These are phyloP conservation scores for Thalassaphorura encarpata DNA, from an alignment of 1,140 invertebrate species.

Conservation along the genomic window DNA sequence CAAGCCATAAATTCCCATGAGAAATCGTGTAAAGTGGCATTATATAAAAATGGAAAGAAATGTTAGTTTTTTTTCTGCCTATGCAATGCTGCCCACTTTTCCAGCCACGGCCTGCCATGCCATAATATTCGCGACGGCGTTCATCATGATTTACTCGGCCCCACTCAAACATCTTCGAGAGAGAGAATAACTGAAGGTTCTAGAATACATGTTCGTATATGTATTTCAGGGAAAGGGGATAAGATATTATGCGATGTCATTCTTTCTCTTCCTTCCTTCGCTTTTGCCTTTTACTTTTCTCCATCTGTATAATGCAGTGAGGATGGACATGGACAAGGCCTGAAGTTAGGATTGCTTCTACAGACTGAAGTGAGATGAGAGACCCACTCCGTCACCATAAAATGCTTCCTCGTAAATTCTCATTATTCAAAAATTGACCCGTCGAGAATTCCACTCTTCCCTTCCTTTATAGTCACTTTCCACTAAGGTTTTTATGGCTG, in stretches of 20 bases:
- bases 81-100: conserved; percentile 5
- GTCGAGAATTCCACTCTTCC: conserved; percentile 22
- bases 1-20: conserved; percentile 28
- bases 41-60: conserved; percentile 30
- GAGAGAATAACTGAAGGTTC: conserved; percentile 4
- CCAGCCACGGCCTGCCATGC: conserved; percentile 13
- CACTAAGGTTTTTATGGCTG: too few species aligned
- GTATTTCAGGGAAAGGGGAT: not conserved
- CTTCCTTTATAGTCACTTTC: too few species aligned
- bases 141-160: conserved; percentile 32
- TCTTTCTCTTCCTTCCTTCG: not conserved
- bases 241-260: conserved; percentile 6
- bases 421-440: conserved; percentile 33
- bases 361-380: too few species aligned
- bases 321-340: not conserved
- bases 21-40: conserved; percentile 33
- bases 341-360: too few species aligned
- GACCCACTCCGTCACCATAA: conserved; percentile 28
- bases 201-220: not conserved
- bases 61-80: not conserved
- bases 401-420: conserved; percentile 30
- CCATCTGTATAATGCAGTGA: not conserved
- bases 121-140: conserved; percentile 29
- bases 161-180: conserved; percentile 16
- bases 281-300: not conserved